Evolutionary conservation across 92 coral and sea anemone species (phyloP).

Genomic region (Epizoanthus fatuus): DNA sequence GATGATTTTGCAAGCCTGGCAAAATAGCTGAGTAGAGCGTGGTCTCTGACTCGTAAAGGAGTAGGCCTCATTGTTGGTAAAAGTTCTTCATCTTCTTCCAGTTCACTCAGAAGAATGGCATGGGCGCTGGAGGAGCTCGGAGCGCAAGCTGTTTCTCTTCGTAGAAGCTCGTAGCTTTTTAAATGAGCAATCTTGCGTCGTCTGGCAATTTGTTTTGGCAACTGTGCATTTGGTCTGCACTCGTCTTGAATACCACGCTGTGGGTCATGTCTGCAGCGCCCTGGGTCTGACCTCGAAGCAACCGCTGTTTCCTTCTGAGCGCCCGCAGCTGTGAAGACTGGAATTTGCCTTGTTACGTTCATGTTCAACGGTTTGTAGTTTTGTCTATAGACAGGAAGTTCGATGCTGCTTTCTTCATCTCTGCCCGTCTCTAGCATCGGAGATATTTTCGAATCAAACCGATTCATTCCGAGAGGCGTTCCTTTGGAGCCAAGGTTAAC

Average conservation of each 20-base stretch:
- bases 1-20: slow-evolving; percentile 66
- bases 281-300: neutral
- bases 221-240: neutral
- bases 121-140: neutral
- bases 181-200: slow-evolving; percentile 13
- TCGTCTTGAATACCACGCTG: slow-evolving; percentile 22
- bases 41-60: slow-evolving; percentile 50
- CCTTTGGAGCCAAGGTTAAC: too few relatives aligned
- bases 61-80: neutral
- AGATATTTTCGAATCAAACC: too few relatives aligned
- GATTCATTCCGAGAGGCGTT: too few relatives aligned
- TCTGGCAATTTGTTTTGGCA: slow-evolving; percentile 24
- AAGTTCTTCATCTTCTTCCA: neutral
- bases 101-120: neutral
- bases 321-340: neutral
- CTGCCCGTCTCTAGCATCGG: too few relatives aligned
- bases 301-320: neutral
- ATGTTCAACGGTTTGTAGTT: neutral
- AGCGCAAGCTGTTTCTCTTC: neutral
- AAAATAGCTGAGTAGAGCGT: slow-evolving; percentile 66
- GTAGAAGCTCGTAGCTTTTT: slow-evolving; percentile 5
- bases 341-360: neutral
- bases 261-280: slow-evolving; percentile 3
- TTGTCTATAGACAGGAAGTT: neutral
- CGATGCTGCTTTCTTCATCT: neutral